phyloP scores from a whole-genome alignment of 2,888 invertebrate species.

The Xanthostigma xanthostigma region DNA sequence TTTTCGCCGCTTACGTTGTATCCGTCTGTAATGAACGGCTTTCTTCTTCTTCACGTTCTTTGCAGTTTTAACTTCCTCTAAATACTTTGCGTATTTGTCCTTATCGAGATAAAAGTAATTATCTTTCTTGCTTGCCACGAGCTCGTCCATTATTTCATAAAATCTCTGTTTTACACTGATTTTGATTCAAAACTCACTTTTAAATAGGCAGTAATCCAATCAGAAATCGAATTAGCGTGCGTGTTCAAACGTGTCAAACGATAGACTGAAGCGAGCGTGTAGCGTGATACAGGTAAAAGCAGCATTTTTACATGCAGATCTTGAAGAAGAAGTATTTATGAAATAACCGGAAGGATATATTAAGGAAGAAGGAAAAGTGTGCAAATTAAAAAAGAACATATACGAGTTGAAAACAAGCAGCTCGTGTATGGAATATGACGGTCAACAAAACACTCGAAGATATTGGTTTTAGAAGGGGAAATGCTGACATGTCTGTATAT shows the following conservation, averaged over 20 bases:
- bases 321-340: too few relatives aligned
- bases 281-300: neutral
- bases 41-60: conserved; percentile 1
- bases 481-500: too few relatives aligned
- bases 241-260: neutral
- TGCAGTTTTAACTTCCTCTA: neutral
- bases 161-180: neutral
- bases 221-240: neutral
- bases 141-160: conserved; percentile 1
- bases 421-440: too few relatives aligned
- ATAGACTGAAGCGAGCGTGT: neutral
- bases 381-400: too few relatives aligned
- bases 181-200: neutral
- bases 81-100: conserved; percentile 1
- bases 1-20: neutral
- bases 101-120: conserved; percentile 1
- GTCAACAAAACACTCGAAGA: too few relatives aligned
- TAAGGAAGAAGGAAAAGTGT: too few relatives aligned
- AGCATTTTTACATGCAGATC: too few relatives aligned
- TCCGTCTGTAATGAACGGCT: neutral
- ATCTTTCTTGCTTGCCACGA: neutral
- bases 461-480: too few relatives aligned
- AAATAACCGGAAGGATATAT: too few relatives aligned
- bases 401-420: too few relatives aligned
- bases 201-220: neutral